Evolutionary conservation across 2,113 vertebrate genomes (phyloP).

Genomic region (Heptranchias perlo): DNA sequence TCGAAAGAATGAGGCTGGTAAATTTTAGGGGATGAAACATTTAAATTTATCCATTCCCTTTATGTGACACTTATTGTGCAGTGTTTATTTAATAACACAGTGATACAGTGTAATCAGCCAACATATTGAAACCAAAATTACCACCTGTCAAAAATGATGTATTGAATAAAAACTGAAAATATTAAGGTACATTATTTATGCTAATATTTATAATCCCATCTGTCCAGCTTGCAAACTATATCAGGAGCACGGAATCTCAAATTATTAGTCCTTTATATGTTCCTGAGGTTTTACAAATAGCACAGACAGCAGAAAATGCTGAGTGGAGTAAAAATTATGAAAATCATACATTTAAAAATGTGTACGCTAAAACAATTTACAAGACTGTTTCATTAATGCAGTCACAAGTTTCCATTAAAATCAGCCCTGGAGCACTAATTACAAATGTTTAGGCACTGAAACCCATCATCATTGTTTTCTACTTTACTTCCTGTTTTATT

Average conservation of each 20-base stretch:
- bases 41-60: not conserved
- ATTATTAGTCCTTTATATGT: not conserved
- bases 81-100: constrained; percentile 15
- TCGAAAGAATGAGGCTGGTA: not conserved
- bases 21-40: not conserved
- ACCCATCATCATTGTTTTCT: not conserved
- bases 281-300: not conserved
- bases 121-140: constrained; percentile 27
- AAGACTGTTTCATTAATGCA: not conserved
- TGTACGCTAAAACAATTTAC: not conserved
- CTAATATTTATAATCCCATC: constrained; percentile 35
- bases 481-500: not conserved
- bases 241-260: not conserved
- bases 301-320: not conserved
- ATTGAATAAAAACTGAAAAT: constrained; percentile 32
- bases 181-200: constrained; percentile 35
- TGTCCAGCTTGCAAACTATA: constrained; percentile 19
- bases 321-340: not conserved
- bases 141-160: constrained; percentile 34
- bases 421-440: constrained; percentile 9
- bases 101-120: not conserved
- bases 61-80: not conserved
- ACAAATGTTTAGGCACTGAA: not conserved
- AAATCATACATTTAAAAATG: not conserved
- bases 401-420: not conserved